Conservation (phyloP, 64 coral and sea anemone genomes). For the Montipora foliosa region DNA sequence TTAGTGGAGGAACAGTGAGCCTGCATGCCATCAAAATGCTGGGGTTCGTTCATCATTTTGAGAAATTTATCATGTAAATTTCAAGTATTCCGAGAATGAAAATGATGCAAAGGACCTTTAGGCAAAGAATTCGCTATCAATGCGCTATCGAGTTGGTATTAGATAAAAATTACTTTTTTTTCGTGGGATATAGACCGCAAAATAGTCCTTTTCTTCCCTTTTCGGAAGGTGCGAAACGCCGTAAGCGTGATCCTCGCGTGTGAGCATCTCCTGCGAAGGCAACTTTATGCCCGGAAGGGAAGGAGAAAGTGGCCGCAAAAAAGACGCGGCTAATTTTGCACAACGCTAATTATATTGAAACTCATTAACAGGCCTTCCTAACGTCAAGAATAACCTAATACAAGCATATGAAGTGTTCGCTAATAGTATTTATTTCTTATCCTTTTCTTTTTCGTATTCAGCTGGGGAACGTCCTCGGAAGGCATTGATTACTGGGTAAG, state of each 20-base stretch:
- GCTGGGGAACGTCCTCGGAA: constrained; percentile 4
- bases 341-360: no score
- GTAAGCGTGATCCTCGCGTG: no score
- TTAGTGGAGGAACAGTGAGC: constrained; percentile 28
- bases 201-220: no score
- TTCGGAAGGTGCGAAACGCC: no score
- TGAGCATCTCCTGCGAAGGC: no score
- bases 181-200: no score
- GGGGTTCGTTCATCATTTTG: constrained; percentile 47
- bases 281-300: no score
- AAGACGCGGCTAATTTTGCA: no score
- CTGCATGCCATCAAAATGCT: constrained; percentile 89
- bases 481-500: constrained; percentile 45
- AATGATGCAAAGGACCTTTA: not conserved
- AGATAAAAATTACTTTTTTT: no score
- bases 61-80: not conserved
- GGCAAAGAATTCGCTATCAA: not conserved
- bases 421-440: not conserved
- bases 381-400: not conserved
- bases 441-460: not conserved
- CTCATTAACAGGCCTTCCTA: no score
- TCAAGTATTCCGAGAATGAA: not conserved
- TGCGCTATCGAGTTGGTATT: no score
- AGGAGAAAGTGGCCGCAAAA: no score
- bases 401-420: not conserved